Base-by-base conservation (phyloP, 2,113 vertebrate species). In the Sialia sialis region DNA sequence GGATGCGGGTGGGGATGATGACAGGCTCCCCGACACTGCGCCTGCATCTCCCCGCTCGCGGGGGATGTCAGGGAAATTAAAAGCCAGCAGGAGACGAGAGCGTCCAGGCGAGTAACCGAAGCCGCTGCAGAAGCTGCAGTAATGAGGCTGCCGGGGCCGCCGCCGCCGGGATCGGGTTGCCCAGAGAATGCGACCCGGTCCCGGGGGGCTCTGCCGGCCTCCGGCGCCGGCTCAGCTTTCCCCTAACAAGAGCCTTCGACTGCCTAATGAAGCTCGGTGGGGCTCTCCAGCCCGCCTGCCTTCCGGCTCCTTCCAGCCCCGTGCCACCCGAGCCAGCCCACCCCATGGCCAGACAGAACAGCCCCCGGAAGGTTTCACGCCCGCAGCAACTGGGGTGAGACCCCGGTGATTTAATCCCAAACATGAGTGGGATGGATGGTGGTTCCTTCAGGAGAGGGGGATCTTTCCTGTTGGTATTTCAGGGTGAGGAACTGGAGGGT, bases 141-240 rank as follows among this genome's bases (percentile, higher is more conserved):
- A 94, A 94, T 27, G 94, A 93, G 84, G 81, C 81, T 91, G 90
- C 55, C 10, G n/a, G 60, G 93, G 93, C 73, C 13, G 10, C 84
- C 77, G 92, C 83, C 55, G 93, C 90, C 89, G 4, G 77, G 96
- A 97, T 97, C 95, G 34, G 52, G 92, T 96, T 97, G 92, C 95
- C 91, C 48, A 3, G 89, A 95, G 95, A 95, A 94, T 66, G 78
- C 9, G 64, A 93, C 75, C 66, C 15, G 4, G 73, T 94, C 96
- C 90, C 89, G 17, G 75, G 87, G 55, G 93, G 87, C 87, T 96
- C 93, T 6, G 60, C 55, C 4, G 54, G 84, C 92, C 95, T 77
- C 75, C 36, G 6, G 25, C 21, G 10, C 60, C 56, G 16, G 94
- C 92, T 97, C 97, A 94, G 95, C 94, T 97, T 97, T 97, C 97